phyloP scores from a whole-genome alignment of 2,888 invertebrate genomes.

The Coenonympha glycerion region DNA sequence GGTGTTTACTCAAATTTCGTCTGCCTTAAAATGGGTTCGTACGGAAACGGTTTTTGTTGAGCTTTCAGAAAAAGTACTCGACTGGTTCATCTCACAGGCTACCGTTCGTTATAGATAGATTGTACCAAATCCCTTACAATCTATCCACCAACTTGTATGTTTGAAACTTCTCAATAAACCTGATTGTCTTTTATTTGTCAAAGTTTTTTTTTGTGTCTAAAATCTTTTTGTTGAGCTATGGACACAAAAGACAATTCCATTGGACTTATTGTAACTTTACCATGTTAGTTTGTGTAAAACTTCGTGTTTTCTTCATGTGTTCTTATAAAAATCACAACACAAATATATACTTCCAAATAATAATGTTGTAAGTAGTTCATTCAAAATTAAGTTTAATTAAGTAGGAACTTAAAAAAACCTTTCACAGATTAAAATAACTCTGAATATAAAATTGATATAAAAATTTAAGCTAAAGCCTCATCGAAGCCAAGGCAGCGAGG shows the following conservation, averaged over 20 bases:
- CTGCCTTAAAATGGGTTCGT: not conserved
- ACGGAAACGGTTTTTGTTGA: not conserved
- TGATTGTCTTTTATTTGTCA: not conserved
- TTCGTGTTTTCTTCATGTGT: not conserved
- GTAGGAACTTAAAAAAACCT: too few relatives aligned
- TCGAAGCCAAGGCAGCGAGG: too few relatives aligned
- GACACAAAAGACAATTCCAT: too few relatives aligned
- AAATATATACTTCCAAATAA: too few relatives aligned
- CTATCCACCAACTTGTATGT: not conserved
- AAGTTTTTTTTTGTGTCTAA: not conserved
- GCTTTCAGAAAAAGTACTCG: not conserved
- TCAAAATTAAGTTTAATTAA: too few relatives aligned
- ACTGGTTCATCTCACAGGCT: not conserved
- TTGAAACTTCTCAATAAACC: not conserved
- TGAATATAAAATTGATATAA: too few relatives aligned
- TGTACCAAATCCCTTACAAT: not conserved
- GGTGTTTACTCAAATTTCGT: constrained; percentile 3
- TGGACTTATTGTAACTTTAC: too few relatives aligned
- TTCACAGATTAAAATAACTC: too few relatives aligned
- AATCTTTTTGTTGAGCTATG: too few relatives aligned
- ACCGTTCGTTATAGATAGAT: not conserved
- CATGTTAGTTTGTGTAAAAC: not conserved
- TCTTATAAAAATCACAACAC: too few relatives aligned
- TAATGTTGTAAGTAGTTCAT: too few relatives aligned
- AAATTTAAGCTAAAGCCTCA: too few relatives aligned